Evolutionary conservation across 1,140 invertebrate species (phyloP), one percentile per base, ranked within the genome.

Genomic region (Drosophila ananassae): DNA sequence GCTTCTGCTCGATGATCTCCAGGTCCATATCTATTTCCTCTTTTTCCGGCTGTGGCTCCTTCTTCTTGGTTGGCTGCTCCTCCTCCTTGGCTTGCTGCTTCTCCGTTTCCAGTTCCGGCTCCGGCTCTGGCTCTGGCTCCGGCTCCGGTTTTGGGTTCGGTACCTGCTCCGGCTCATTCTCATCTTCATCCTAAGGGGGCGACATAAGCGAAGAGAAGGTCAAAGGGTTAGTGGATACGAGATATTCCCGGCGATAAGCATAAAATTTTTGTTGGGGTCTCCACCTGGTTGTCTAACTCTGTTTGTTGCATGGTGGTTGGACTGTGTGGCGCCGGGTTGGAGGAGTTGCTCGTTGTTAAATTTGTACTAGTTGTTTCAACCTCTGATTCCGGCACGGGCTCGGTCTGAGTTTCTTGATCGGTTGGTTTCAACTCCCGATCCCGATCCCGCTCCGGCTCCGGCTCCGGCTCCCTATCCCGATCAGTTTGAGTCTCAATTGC

Each of bases 241-340:
- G 12, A 37, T 8, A 10, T 51, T 34, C 39, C 48, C 28, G 25
- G 37, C 34, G 52, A 24, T 67, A 62, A 53, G 51, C 73, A 71
- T 56, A 61, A 63, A 59, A 37, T 37, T 51, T 22, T 17, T 32
- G 50, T 28, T 25, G 10, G 21, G 24, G 30, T 48, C 41, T 61
- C 79, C 74, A 78, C 79, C 74, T 82, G 58, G 25, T 61, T 58
- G 24, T 54, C 44, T 55, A 77, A 37, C 37, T 73, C 60, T 56
- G 59, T 41, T 44, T 50, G 52, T 37, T 39, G 39, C 39, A 24
- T 9, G 8, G 4, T 41, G 22, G 25, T 56, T 51, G 53, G 34
- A 25, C n/a, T 37, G 37, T 37, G 22, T 52, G 41, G 13, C 6
- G 52, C 3, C 46, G 13, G 32, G 41, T 24, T 28, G 21, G 34